Conservation (phyloP, 2,797 vertebrate genomes). For the Pseudotriccus pelzelni region DNA sequence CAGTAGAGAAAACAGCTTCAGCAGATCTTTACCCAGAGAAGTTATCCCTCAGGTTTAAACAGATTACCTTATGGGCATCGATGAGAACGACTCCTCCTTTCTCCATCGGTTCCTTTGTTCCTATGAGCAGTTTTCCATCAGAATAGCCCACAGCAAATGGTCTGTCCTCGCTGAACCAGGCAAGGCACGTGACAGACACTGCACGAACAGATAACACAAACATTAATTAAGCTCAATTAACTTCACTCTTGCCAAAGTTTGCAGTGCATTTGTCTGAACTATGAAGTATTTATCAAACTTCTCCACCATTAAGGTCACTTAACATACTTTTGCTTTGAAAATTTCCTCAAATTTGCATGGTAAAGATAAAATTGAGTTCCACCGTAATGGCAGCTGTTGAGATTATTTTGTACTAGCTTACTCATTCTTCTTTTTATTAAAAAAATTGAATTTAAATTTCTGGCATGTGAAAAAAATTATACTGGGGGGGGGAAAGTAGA, state of each 20-base stretch:
- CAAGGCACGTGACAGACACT: slow-evolving; percentile 83
- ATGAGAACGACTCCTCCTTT: slow-evolving; percentile 90
- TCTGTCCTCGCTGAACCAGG: slow-evolving; percentile 94
- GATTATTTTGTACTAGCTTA: background rate
- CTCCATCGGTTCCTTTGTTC: slow-evolving; percentile 87
- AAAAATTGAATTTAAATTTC: background rate
- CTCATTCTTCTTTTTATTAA: background rate
- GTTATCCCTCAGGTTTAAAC: background rate
- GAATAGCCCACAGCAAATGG: slow-evolving; percentile 94
- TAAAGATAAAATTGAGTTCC: background rate
- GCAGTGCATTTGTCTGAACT: background rate
- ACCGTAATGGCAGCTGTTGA: background rate
- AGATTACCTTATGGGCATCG: slow-evolving; percentile 92
- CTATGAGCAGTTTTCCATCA: slow-evolving; percentile 93
- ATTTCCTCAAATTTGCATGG: background rate
- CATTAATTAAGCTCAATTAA: background rate
- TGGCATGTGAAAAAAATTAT: background rate
- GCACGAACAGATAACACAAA: background rate
- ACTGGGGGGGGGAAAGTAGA: background rate
- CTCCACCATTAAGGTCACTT: background rate
- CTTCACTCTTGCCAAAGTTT: background rate
- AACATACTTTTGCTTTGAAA: background rate
- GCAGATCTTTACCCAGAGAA: background rate
- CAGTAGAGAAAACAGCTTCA: background rate
- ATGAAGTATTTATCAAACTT: background rate